Evolutionary conservation across 2,888 invertebrate species (phyloP).

Genomic region (Rhingia rostrata): DNA sequence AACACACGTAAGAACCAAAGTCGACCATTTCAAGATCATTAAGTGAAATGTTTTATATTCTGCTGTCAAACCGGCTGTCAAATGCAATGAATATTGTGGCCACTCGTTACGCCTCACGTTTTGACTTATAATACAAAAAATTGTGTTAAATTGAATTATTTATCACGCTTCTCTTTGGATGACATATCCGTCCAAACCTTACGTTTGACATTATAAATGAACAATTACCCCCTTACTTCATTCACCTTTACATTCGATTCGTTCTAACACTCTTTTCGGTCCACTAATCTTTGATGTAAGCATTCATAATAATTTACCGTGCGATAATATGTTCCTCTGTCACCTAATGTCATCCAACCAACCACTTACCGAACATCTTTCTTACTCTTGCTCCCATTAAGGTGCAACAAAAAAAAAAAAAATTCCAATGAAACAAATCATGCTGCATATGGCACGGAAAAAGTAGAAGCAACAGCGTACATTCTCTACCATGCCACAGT

Average conservation of each 20-base stretch:
- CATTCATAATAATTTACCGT: conserved; percentile 58
- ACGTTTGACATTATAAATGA: no score
- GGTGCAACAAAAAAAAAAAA: conserved; percentile 26
- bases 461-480: conserved; percentile 7
- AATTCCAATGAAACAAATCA: conserved; percentile 23
- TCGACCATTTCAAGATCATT: no score
- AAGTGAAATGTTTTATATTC: no score
- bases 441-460: conserved; percentile 30
- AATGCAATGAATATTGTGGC: no score
- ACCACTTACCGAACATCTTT: conserved; percentile 71
- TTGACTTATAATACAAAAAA: no score
- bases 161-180: no score
- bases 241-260: conserved; percentile 1
- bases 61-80: no score
- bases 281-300: conserved; percentile 50
- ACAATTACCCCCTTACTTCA: no score
- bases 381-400: conserved; percentile 55
- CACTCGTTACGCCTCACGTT: no score
- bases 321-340: conserved; percentile 76
- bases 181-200: no score
- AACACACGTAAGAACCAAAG: no score
- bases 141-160: no score
- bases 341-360: conserved; percentile 75
- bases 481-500: neutral
- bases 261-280: conserved; percentile 8